These are phyloP conservation scores for Elephas maximus DNA, from an alignment of 2,113 vertebrate genomes.

Conservation along the genomic window DNA sequence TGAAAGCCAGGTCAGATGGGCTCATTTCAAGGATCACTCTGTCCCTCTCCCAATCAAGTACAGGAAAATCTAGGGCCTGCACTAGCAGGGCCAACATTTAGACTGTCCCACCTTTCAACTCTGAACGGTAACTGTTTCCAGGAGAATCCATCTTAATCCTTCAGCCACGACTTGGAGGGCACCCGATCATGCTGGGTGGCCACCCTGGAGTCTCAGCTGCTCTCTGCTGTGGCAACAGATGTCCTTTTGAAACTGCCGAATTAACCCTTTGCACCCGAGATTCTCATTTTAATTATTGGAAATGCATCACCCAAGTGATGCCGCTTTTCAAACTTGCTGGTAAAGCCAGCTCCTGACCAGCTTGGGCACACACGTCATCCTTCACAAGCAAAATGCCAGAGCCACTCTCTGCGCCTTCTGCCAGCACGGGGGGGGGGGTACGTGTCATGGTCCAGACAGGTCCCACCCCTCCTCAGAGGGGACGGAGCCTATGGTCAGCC, in stretches of 20 bases:
- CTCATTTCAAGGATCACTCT: neutral
- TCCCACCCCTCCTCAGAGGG: neutral
- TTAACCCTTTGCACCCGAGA: slow-evolving; percentile 11
- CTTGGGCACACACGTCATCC: neutral
- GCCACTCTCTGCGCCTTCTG: neutral
- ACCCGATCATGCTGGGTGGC: neutral
- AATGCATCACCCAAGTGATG: neutral
- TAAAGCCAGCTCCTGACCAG: neutral
- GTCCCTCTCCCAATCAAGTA: neutral
- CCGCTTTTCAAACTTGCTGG: neutral
- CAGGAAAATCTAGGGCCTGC: neutral
- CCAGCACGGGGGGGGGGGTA: no score
- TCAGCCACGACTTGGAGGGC: neutral
- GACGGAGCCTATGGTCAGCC: neutral
- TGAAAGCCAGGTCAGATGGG: neutral
- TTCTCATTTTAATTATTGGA: neutral
- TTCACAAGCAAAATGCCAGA: neutral
- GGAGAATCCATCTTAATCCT: slow-evolving; percentile 5
- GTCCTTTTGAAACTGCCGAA: slow-evolving; percentile 53
- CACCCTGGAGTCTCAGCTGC: slow-evolving; percentile 24
- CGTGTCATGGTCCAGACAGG: neutral
- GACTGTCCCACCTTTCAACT: neutral
- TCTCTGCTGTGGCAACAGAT: slow-evolving; percentile 14
- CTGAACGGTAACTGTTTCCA: neutral
- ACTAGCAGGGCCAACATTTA: no score